Base-by-base conservation (phyloP, 2,113 vertebrate genomes). In the Ibidorhyncha struthersii region DNA sequence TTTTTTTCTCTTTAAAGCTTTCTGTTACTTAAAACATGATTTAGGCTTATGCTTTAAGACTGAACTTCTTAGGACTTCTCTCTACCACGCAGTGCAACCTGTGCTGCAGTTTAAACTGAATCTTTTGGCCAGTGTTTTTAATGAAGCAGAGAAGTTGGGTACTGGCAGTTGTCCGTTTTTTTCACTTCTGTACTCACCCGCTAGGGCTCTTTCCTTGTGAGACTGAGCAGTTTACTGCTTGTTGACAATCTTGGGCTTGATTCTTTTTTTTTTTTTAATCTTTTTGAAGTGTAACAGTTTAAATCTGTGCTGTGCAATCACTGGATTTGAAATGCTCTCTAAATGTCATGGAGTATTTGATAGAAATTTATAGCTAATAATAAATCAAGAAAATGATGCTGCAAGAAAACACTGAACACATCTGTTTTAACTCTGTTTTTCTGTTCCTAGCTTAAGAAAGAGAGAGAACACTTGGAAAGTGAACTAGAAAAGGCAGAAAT, bases 401-500 rank as follows among this genome's bases (percentile, higher is more conserved):
- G 58, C n/a, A 34, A 32, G 21, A 50, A 40, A 38, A 22, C 34
- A 4, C 36, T 61, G 56, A 20, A 65, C 83, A 34, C 71, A 59
- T 73, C 26, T 71, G 40, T 52, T 81, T 95, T 97, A 97, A 97
- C 74, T 91, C 84, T 96, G 70, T 76, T 97, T 89, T 84, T 92
- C 86, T 97, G 55, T 96, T 97, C 82, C 62, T 95, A 99, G 99
- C 96, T 99, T 95, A 99, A 98, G 98, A 98, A 98, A 98, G 99
- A 99, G 90, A 99, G 98, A 97, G 98, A 99, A 90, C 99, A 99
- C 92, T 98, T 99, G 98, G 99, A 99, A 97, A 98, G 98, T 53
- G 99, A 99, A 98, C 97, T 99, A 97, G 99, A 99, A 98, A 98
- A 99, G 94, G 99, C 99, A 38, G 99, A 99, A 98, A 98, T 97